Evolutionary conservation across 2,888 invertebrate species (phyloP), one percentile per base, ranked within the genome.

Genomic region (Frankliniella intonsa): DNA sequence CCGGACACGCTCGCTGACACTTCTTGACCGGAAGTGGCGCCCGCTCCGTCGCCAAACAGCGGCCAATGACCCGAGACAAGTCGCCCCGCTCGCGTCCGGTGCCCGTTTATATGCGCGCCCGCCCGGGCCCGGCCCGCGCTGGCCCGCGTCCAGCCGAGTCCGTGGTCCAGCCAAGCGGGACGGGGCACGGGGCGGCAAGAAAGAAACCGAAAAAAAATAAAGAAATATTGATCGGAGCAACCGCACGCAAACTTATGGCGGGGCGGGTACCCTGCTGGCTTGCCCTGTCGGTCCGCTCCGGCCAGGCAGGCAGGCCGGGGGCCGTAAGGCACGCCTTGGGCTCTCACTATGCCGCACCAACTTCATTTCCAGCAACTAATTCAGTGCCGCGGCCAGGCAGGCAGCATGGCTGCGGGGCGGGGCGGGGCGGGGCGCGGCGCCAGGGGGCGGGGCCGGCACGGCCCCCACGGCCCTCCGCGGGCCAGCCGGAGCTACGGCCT

Each of bases 291-390:
- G n/a, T n/a, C n/a, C n/a, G n/a, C n/a, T n/a, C n/a, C n/a, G n/a
- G n/a, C n/a, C n/a, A n/a, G n/a, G n/a, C n/a, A n/a, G n/a, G n/a
- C n/a, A n/a, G 38, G 38, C 38, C 38, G 38, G 5, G 3, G 38
- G 38, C 38, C 5, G 38, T 38, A 38, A 38, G 38, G 38, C 38
- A 38, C 38, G 38, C 38, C 38, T 2, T 38, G 5, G 38, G 38
- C 38, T 38, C 38, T 38, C 38, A 38, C 38, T 38, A 38, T 38
- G 38, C 38, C 38, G 25, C 69, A 25, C 69, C 69, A 76, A 76
- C 69, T 76, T 76, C 69, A 76, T 25, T 76, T 25, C 22, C 69
- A 25, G 69, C 69, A 76, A 76, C 69, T 76, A 76, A 76, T 76
- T 76, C 69, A 76, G 69, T 76, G 69, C 69, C 25, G 69, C 69